phyloP scores from a whole-genome alignment of 2,888 invertebrate species.

The Sabatieria punctata region DNA sequence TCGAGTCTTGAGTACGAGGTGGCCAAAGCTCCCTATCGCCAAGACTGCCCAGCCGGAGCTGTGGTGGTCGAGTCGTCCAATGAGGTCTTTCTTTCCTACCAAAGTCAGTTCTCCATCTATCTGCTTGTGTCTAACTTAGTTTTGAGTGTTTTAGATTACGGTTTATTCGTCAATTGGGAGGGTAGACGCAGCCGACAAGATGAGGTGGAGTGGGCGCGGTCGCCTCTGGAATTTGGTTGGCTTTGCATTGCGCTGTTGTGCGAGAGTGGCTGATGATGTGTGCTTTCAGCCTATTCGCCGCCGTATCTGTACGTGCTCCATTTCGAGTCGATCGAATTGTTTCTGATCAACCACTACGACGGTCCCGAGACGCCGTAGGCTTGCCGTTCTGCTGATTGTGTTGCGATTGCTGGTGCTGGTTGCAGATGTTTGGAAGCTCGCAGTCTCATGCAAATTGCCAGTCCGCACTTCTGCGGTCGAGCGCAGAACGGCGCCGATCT shows the following conservation, averaged over 20 bases:
- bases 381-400: too few species aligned
- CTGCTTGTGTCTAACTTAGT: background rate
- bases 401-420: background rate
- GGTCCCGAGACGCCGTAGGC: too few species aligned
- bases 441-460: background rate
- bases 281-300: conserved; percentile 15
- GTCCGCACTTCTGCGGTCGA: background rate
- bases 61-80: conserved; percentile 14
- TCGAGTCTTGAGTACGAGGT: background rate
- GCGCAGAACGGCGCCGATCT: background rate
- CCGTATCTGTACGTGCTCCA: conserved; percentile 23
- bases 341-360: conserved; percentile 12
- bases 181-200: conserved; percentile 15
- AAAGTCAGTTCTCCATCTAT: conserved; percentile 13
- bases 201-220: conserved; percentile 22
- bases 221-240: conserved; percentile 21
- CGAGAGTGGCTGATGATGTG: too few species aligned
- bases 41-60: conserved; percentile 21
- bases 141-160: conserved; percentile 16
- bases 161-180: conserved; percentile 17
- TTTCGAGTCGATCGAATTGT: conserved; percentile 22
- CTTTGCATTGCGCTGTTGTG: too few species aligned
- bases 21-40: conserved; percentile 5
- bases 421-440: background rate
- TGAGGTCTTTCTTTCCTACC: conserved; percentile 23